phyloP scores from a whole-genome alignment of 2,797 vertebrate species.

The Parotocinclus haroldoi region DNA sequence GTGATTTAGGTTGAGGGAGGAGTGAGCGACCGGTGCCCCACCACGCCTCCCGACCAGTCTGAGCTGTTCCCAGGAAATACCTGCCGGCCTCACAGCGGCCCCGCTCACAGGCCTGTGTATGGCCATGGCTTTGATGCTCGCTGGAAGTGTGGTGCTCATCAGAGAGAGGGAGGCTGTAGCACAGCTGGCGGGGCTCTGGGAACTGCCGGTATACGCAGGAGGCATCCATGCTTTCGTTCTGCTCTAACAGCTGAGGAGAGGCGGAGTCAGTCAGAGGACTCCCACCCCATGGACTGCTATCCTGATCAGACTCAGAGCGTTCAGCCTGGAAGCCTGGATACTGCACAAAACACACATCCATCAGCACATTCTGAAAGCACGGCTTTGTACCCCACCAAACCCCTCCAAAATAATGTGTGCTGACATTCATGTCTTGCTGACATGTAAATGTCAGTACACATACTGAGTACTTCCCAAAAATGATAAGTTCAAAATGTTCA shows the following conservation, averaged over 20 bases:
- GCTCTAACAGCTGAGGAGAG: slow-evolving; percentile 88
- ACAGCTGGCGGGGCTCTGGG: slow-evolving; percentile 75
- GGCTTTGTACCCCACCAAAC: not conserved
- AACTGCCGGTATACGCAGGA: slow-evolving; percentile 87
- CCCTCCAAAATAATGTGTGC: no score
- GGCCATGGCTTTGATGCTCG: slow-evolving; percentile 75
- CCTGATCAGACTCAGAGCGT: slow-evolving; percentile 90
- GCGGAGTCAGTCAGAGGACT: slow-evolving; percentile 86
- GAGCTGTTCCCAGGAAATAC: slow-evolving; percentile 86
- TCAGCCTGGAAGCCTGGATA: slow-evolving; percentile 88
- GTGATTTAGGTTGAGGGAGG: slow-evolving; percentile 79
- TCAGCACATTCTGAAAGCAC: not conserved
- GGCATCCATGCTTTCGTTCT: slow-evolving; percentile 74
- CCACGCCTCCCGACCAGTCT: slow-evolving; percentile 81
- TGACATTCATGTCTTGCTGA: no score
- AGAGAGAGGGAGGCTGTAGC: slow-evolving; percentile 75
- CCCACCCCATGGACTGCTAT: slow-evolving; percentile 92
- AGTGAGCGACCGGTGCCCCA: slow-evolving; percentile 79
- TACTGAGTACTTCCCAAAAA: no score
- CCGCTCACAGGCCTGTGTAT: slow-evolving; percentile 81
- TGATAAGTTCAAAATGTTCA: no score
- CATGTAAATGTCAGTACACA: no score
- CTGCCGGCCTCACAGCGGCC: slow-evolving; percentile 88
- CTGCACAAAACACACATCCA: slow-evolving; percentile 57
- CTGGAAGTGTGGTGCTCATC: slow-evolving; percentile 57